Conservation (phyloP, 2,888 invertebrate species). For the Drosophila anomelani region DNA sequence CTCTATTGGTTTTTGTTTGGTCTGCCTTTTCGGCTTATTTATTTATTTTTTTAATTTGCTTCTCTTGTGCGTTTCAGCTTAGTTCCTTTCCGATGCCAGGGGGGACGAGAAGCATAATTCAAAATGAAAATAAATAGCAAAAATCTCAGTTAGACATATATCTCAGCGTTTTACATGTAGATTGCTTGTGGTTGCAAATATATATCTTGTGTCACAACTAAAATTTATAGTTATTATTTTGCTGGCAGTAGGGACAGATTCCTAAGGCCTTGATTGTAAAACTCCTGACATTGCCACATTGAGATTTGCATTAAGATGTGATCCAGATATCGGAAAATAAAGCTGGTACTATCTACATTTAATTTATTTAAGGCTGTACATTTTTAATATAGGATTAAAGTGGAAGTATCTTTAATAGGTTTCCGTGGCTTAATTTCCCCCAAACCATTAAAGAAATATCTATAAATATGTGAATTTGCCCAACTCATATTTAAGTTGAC, state of each 20-base stretch:
- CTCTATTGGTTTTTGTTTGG: slow-evolving; percentile 50
- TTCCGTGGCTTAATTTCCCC: neutral
- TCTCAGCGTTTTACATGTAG: slow-evolving; percentile 65
- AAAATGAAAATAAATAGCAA: slow-evolving; percentile 68
- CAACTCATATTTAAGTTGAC: slow-evolving; percentile 27
- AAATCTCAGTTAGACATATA: slow-evolving; percentile 47
- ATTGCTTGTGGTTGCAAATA: slow-evolving; percentile 66
- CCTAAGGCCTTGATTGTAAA: neutral
- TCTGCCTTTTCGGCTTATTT: slow-evolving; percentile 46
- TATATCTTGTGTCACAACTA: slow-evolving; percentile 47
- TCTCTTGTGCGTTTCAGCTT: slow-evolving; percentile 39
- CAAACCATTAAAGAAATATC: slow-evolving; percentile 3
- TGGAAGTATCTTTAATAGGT: neutral
- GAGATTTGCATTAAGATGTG: slow-evolving; percentile 28
- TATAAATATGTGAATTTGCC: slow-evolving; percentile 26
- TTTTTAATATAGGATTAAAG: too few species aligned
- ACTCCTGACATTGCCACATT: slow-evolving; percentile 17
- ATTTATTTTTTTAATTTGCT: slow-evolving; percentile 67
- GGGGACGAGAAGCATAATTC: slow-evolving; percentile 62
- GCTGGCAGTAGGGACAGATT: slow-evolving; percentile 9
- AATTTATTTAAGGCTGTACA: too few species aligned
- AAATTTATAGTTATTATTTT: slow-evolving; percentile 57
- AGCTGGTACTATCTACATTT: neutral
- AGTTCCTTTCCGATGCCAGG: slow-evolving; percentile 14
- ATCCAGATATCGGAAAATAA: slow-evolving; percentile 7